These are phyloP conservation scores for Diarsia dahlii DNA, from an alignment of 2,888 invertebrate genomes.

Conservation along the genomic window DNA sequence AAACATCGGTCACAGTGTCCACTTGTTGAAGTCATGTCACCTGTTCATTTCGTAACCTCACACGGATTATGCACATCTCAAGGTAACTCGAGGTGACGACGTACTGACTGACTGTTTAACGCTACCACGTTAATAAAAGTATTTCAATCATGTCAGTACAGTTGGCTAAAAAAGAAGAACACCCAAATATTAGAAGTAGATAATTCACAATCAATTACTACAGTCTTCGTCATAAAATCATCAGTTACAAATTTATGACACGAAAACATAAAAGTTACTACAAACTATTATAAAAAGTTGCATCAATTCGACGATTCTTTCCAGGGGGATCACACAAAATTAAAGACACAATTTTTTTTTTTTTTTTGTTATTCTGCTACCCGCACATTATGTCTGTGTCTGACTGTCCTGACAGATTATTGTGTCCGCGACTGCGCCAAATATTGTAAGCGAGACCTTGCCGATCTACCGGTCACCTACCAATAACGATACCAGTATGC, in stretches of 20 bases:
- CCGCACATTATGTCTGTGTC: conserved; percentile 20
- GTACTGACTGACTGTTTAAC: conserved; percentile 55
- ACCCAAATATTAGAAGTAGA: not conserved
- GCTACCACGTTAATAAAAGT: conserved; percentile 51
- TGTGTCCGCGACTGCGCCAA: conserved; percentile 29
- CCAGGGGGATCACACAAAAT: not conserved
- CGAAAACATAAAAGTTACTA: not conserved
- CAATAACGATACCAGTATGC: conserved; percentile 12
- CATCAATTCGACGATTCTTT: not conserved
- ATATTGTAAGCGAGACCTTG: conserved; percentile 58
- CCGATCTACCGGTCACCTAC: conserved; percentile 28
- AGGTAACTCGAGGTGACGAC: conserved; percentile 34
- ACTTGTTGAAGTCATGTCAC: conserved; percentile 35
- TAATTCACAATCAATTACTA: not conserved
- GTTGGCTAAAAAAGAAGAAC: not conserved
- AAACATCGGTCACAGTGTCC: conserved; percentile 14
- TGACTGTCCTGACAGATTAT: conserved; percentile 20
- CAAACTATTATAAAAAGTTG: too few relatives aligned
- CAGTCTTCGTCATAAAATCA: not conserved
- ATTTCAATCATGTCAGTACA: conserved; percentile 29
- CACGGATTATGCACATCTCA: conserved; percentile 48
- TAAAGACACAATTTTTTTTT: not conserved
- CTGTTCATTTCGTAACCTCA: conserved; percentile 50
- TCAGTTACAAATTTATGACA: not conserved
- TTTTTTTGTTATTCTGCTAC: conserved; percentile 10